A percentile compares a stretch with the other conserved stretches of the same genome.
Evolutionary conservation across 1,140 invertebrate genomes (phyloP).

Genomic region (Drosophila azteca): DNA sequence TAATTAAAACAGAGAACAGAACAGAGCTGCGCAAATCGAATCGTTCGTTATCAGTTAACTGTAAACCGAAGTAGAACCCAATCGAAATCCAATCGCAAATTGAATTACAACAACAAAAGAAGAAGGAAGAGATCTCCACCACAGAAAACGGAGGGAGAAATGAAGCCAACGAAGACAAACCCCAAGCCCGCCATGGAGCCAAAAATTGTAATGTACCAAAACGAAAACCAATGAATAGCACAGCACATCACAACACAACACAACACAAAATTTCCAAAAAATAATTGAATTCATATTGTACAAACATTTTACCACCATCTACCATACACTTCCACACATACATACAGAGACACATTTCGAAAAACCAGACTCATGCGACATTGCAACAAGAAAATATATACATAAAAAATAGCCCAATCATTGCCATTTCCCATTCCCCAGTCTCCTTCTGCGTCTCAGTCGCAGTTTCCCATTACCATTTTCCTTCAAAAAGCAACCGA

Average conservation of each 20-base stretch:
- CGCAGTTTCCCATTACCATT: too few species aligned
- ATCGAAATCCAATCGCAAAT: conserved; percentile 33
- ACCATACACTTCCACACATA: conserved; percentile 9
- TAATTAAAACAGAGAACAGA: conserved; percentile 38
- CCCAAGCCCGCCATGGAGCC: conserved; percentile 67
- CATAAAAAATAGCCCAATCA: conserved; percentile 42
- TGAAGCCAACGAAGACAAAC: conserved; percentile 66
- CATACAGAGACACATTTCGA: conserved; percentile 12
- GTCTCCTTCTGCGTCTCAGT: too few species aligned
- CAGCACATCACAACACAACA: conserved; percentile 3
- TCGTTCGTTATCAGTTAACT: too few species aligned
- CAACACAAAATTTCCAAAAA: conserved; percentile 13
- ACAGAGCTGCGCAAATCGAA: neutral
- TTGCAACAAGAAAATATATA: conserved; percentile 39
- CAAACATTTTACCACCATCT: conserved; percentile 10
- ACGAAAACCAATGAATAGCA: conserved; percentile 6
- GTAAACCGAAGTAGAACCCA: neutral
- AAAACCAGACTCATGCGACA: conserved; percentile 45
- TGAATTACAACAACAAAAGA: conserved; percentile 21
- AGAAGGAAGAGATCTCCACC: neutral
- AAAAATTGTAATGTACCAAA: conserved; percentile 79
- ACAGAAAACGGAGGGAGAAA: conserved; percentile 5
- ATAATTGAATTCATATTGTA: conserved; percentile 45
- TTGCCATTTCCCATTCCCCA: conserved; percentile 25
- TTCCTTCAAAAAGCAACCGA: too few species aligned